Conservation (phyloP, 2,797 vertebrate genomes). For the Kryptolebias ocellatus region DNA sequence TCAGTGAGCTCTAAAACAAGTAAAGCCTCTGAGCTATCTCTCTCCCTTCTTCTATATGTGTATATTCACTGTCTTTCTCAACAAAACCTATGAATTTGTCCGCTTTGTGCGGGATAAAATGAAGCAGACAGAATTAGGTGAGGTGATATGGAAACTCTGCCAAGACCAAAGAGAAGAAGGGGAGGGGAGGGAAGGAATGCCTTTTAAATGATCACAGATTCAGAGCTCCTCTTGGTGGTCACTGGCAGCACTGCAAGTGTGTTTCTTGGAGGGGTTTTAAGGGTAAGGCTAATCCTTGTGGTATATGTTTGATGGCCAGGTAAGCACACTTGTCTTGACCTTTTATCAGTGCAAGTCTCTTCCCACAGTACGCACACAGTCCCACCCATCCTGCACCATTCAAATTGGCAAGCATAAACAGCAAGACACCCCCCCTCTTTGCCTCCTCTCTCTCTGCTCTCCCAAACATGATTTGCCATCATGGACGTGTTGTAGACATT, state of each 20-base stretch:
- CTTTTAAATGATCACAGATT: conserved; percentile 38
- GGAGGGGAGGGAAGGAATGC: neutral
- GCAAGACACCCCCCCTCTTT: neutral
- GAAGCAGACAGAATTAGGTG: conserved; percentile 76
- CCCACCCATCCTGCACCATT: neutral
- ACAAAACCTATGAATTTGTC: conserved; percentile 67
- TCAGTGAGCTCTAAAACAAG: conserved; percentile 51
- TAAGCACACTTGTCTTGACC: conserved; percentile 57
- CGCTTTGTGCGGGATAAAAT: conserved; percentile 71
- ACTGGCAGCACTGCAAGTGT: conserved; percentile 18
- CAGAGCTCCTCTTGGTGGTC: conserved; percentile 77
- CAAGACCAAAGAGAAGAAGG: conserved; percentile 32
- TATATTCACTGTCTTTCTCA: conserved; percentile 46
- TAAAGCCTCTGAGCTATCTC: conserved; percentile 36
- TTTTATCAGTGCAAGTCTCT: conserved; percentile 44
- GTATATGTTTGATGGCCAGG: conserved; percentile 57
- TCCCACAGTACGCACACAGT: conserved; percentile 12
- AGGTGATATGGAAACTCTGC: conserved; percentile 59
- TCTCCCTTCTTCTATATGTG: conserved; percentile 20
- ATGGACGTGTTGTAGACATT: conserved; percentile 42
- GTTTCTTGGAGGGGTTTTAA: neutral
- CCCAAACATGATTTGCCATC: conserved; percentile 47
- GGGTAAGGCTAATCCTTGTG: conserved; percentile 42
- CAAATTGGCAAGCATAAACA: conserved; percentile 34
- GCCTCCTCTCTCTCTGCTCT: neutral